Evolutionary conservation across 2,888 invertebrate species (phyloP).

Genomic region (Amphimallon solstitiale): DNA sequence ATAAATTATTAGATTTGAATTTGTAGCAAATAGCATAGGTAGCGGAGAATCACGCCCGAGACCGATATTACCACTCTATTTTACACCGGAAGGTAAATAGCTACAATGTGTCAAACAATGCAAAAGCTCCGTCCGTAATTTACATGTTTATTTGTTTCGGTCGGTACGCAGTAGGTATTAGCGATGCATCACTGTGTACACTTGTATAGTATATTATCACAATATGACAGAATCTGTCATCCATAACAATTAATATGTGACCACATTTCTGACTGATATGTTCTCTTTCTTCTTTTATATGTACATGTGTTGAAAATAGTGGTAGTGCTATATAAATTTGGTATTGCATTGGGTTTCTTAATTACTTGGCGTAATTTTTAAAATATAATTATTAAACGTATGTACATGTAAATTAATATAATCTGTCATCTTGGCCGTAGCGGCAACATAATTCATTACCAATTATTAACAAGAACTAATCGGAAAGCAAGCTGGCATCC

Average conservation of each 20-base stretch:
- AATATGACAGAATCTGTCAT: background rate
- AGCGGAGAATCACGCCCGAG: constrained; percentile 20
- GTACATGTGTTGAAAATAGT: too few relatives aligned
- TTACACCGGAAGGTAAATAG: constrained; percentile 33
- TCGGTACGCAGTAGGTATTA: background rate
- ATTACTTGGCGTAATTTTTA: too few relatives aligned
- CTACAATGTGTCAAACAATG: constrained; percentile 32
- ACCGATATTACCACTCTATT: constrained; percentile 32
- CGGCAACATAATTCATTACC: too few relatives aligned
- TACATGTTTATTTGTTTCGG: constrained; percentile 33
- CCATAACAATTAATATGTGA: background rate
- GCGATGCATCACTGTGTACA: background rate
- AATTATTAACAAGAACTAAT: too few relatives aligned
- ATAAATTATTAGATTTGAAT: constrained; percentile 48
- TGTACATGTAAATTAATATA: too few relatives aligned
- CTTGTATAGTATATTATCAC: background rate
- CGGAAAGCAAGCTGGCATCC: too few relatives aligned
- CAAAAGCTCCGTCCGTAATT: constrained; percentile 30
- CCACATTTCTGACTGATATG: background rate
- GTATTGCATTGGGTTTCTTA: too few relatives aligned
- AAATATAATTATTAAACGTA: too few relatives aligned
- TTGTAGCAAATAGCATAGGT: constrained; percentile 40
- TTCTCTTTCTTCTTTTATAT: too few relatives aligned
- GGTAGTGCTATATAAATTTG: too few relatives aligned
- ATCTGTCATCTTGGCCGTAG: too few relatives aligned